Evolutionary conservation across 2,113 vertebrate species (phyloP).

Genomic region (Barnardius zonarius): DNA sequence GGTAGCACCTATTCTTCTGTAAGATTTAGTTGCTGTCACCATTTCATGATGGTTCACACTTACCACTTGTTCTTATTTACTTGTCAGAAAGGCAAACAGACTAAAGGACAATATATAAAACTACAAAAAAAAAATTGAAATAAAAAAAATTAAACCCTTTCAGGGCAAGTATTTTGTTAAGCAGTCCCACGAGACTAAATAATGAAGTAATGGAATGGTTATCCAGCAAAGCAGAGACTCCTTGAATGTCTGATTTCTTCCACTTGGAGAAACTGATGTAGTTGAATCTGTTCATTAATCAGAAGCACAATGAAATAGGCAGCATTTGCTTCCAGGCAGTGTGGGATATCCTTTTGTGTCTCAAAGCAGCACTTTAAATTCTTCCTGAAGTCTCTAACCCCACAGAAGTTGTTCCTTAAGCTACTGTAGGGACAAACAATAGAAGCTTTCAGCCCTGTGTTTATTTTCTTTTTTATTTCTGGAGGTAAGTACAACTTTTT

Average conservation of each 20-base stretch:
- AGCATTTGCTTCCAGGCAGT: constrained; percentile 32
- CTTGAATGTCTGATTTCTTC: not conserved
- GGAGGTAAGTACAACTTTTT: not conserved
- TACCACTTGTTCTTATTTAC: not conserved
- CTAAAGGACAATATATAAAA: not conserved
- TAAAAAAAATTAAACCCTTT: not conserved
- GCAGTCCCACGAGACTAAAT: not conserved
- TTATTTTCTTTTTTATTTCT: not conserved
- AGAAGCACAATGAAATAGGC: not conserved
- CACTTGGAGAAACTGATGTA: constrained; percentile 22
- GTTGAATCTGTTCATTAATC: constrained; percentile 22
- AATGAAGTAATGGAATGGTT: not conserved
- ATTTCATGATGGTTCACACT: not conserved
- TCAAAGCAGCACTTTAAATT: not conserved
- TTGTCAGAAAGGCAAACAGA: not conserved
- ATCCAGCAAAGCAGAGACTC: constrained; percentile 9
- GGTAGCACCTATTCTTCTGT: not conserved
- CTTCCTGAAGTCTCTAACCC: not conserved
- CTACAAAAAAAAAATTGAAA: not conserved
- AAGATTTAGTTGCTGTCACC: not conserved
- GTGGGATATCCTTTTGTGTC: not conserved
- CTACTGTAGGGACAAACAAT: not conserved
- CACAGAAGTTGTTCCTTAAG: not conserved
- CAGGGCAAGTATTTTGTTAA: not conserved
- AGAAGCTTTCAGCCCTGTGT: not conserved